Evolutionary conservation across 1,140 invertebrate species (phyloP).

Genomic region (Tribolium castaneum): DNA sequence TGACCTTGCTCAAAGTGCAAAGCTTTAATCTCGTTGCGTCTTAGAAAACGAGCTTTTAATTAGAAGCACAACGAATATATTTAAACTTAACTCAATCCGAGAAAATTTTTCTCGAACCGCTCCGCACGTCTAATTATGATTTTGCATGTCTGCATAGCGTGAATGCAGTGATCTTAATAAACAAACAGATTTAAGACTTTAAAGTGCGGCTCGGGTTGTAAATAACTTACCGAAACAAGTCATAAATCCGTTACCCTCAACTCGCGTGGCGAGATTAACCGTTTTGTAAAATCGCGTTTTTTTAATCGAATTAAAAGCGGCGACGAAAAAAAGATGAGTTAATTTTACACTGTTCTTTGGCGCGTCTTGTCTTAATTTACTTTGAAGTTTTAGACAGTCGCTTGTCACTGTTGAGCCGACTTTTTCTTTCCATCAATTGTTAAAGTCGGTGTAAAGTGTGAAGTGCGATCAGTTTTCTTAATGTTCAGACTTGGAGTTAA

Average conservation of each 20-base stretch:
- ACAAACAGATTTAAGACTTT: constrained; percentile 14
- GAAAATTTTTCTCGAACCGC: background rate
- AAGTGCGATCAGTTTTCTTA: constrained; percentile 29
- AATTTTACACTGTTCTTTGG: constrained; percentile 5
- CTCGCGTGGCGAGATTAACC: constrained; percentile 1
- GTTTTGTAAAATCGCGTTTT: background rate
- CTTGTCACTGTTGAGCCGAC: background rate
- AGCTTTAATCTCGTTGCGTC: background rate
- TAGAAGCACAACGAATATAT: background rate
- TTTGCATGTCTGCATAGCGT: constrained; percentile 20
- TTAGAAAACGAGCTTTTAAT: background rate
- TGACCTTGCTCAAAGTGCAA: background rate
- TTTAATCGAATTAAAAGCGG: constrained; percentile 3
- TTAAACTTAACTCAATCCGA: background rate
- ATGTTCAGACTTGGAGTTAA: constrained; percentile 11
- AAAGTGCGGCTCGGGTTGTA: background rate
- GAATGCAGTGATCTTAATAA: constrained; percentile 6
- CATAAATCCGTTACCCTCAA: background rate
- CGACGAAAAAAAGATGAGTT: background rate
- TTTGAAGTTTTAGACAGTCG: constrained; percentile 2
- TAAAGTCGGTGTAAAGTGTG: constrained; percentile 8
- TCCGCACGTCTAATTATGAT: background rate
- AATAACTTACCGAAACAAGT: constrained; percentile 10
- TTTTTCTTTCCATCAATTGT: constrained; percentile 24
- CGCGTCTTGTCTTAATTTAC: constrained; percentile 3